Evolutionary conservation across 1,140 invertebrate species (phyloP).

Genomic region (Globodera rostochiensis): DNA sequence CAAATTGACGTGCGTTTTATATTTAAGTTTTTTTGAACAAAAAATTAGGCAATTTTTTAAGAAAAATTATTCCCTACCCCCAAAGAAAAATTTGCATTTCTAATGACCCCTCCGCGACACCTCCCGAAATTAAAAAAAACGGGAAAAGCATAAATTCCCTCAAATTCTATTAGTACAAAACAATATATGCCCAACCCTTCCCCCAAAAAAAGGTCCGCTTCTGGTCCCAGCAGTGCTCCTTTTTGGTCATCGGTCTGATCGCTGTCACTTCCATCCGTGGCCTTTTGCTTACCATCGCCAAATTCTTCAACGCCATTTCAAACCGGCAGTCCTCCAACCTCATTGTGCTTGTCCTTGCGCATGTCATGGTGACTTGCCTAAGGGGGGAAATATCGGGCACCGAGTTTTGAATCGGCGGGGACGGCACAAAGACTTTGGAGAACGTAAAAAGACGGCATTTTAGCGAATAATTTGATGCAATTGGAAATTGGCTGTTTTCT

Average conservation of each 20-base stretch:
- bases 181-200: no score
- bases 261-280: conserved; percentile 96
- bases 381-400: no score
- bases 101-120: neutral
- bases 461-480: no score
- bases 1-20: conserved; percentile 81
- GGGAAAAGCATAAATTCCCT: neutral
- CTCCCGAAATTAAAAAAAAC: conserved; percentile 1
- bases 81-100: no score
- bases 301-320: conserved; percentile 99
- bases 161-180: no score
- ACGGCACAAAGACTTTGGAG: no score
- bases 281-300: conserved; percentile 91
- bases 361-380: conserved; percentile 82
- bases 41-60: conserved; percentile 2
- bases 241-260: conserved; percentile 93
- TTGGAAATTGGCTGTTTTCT: neutral
- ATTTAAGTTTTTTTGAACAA: conserved; percentile 39
- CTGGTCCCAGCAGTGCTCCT: conserved; percentile 98
- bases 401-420: no score
- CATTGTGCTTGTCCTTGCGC: conserved; percentile 91
- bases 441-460: no score
- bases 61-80: no score
- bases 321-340: conserved; percentile 98
- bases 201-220: conserved; percentile 71